A percentile compares a stretch with the other conserved stretches of the same genome.
phyloP scores from a whole-genome alignment of 2,797 vertebrate genomes.

The Octomys mimax region DNA sequence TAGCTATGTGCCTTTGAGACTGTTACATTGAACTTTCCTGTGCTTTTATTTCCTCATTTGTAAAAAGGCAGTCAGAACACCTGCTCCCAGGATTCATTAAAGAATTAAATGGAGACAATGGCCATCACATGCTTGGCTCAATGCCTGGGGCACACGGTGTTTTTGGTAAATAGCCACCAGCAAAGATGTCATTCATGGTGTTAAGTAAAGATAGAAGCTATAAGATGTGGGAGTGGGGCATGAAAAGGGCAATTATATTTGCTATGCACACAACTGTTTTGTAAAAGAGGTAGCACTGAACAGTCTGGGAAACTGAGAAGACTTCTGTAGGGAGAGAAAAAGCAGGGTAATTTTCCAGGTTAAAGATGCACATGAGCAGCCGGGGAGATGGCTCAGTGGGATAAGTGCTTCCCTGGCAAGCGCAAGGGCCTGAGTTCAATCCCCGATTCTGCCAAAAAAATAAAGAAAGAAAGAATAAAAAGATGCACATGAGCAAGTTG shows the following conservation, averaged over 20 bases:
- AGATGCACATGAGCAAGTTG: no score
- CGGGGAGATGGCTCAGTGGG: no score
- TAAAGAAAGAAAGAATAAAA: no score
- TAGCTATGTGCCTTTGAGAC: background rate
- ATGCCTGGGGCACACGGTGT: background rate
- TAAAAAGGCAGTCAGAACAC: background rate
- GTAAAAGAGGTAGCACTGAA: background rate
- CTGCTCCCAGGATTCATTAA: constrained; percentile 7
- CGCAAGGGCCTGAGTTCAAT: no score
- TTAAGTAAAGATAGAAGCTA: background rate
- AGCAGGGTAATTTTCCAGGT: background rate
- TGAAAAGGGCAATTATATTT: background rate
- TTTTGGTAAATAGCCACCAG: background rate
- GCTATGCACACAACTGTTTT: background rate
- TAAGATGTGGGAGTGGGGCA: background rate
- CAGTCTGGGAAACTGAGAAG: background rate
- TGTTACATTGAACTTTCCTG: background rate
- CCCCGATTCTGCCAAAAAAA: no score
- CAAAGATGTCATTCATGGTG: background rate
- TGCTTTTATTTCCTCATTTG: background rate
- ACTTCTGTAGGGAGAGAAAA: background rate
- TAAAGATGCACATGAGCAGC: no score
- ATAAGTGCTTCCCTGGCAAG: no score
- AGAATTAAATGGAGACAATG: background rate
- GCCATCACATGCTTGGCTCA: background rate